Percentiles rank a stretch among this genome's conserved stretches.
Conservation (phyloP, 1,140 invertebrate species). For the Lethocerus indicus region DNA sequence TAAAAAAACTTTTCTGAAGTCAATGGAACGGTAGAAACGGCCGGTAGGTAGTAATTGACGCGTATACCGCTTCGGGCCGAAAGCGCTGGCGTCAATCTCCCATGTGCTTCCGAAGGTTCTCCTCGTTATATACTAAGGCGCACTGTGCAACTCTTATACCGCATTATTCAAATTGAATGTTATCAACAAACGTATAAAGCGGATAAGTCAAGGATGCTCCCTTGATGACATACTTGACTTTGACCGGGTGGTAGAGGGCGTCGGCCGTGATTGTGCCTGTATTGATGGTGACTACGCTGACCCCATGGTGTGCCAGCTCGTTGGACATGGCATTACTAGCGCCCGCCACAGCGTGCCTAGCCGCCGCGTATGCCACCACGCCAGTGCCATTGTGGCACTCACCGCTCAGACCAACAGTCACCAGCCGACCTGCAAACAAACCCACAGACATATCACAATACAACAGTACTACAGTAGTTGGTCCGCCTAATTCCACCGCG, state of each 20-base stretch:
- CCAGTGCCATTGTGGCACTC: constrained; percentile 20
- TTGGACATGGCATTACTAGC: constrained; percentile 47
- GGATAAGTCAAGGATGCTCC: neutral
- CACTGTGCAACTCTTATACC: neutral
- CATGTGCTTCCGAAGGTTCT: neutral
- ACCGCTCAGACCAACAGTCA: constrained; percentile 28
- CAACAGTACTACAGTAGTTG: no score
- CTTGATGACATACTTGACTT: constrained; percentile 22
- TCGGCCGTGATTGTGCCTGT: constrained; percentile 46
- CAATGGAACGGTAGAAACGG: no score
- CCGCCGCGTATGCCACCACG: constrained; percentile 47
- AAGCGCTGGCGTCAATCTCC: no score
- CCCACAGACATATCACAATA: no score
- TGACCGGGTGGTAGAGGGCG: constrained; percentile 36
- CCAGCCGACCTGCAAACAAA: constrained; percentile 25
- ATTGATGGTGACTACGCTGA: constrained; percentile 58
- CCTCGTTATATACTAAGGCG: neutral
- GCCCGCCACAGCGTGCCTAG: constrained; percentile 50
- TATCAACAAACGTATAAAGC: neutral
- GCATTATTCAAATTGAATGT: neutral
- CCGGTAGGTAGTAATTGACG: no score
- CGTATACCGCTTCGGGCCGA: no score
- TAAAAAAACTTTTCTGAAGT: no score
- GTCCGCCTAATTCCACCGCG: no score
- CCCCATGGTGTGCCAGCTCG: constrained; percentile 43